Conservation (phyloP, 2,113 vertebrate species). For the Galemys pyrenaicus region DNA sequence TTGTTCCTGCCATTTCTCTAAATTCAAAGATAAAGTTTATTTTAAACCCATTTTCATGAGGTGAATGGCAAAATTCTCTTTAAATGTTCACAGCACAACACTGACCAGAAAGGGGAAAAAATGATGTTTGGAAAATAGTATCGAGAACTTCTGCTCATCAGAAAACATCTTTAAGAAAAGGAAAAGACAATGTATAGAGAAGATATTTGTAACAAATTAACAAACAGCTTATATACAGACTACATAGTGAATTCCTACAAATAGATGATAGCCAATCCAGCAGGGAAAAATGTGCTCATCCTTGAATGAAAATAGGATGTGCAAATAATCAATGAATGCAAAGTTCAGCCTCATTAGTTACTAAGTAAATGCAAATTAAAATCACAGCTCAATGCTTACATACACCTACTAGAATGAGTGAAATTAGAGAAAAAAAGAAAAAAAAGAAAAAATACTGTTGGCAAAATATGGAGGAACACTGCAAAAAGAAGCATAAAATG, state of each 20-base stretch:
- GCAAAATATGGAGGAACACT: background rate
- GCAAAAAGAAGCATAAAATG: background rate
- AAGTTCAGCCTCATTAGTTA: background rate
- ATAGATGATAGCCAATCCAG: background rate
- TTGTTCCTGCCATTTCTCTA: constrained; percentile 26
- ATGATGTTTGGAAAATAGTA: background rate
- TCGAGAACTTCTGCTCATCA: background rate
- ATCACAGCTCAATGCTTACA: background rate
- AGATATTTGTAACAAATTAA: constrained; percentile 1
- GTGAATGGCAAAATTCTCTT: background rate
- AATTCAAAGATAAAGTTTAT: constrained; percentile 43
- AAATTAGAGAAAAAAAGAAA: no score
- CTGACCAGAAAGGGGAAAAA: background rate
- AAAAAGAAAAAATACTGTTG: background rate
- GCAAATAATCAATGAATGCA: background rate
- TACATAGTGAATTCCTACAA: background rate
- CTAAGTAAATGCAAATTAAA: background rate
- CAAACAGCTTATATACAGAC: background rate
- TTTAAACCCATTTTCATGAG: constrained; percentile 13
- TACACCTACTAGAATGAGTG: background rate
- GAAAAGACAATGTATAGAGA: background rate
- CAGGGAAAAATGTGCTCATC: background rate
- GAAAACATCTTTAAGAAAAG: constrained; percentile 22
- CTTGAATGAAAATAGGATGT: background rate
- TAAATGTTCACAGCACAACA: background rate